These are phyloP conservation scores for Pachyrhynchus sulphureomaculatus DNA, from an alignment of 1,140 invertebrate species.

Conservation along the genomic window DNA sequence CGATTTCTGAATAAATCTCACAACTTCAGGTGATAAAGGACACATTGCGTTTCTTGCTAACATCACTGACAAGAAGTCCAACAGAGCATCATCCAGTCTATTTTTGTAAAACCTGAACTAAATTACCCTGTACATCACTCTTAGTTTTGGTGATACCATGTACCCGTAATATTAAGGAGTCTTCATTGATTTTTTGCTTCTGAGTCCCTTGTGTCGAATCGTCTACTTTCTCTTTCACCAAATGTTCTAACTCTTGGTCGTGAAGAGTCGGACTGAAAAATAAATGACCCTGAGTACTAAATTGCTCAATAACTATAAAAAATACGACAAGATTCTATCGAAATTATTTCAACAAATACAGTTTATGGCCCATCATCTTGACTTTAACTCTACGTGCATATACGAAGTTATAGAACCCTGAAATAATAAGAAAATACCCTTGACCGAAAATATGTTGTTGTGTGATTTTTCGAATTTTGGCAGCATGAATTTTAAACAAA, in stretches of 20 bases:
- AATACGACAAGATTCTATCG: too few species aligned
- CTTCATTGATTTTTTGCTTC: slow-evolving; percentile 51
- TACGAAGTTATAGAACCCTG: too few species aligned
- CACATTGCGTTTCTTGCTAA: slow-evolving; percentile 75
- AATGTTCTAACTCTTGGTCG: slow-evolving; percentile 59
- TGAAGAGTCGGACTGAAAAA: slow-evolving; percentile 49
- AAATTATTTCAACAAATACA: too few species aligned
- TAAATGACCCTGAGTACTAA: too few species aligned
- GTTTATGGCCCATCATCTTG: too few species aligned
- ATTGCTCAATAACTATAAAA: too few species aligned
- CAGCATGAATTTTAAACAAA: too few species aligned
- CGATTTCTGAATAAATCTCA: slow-evolving; percentile 76
- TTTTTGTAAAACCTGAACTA: slow-evolving; percentile 76
- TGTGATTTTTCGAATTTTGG: too few species aligned
- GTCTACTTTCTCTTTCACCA: slow-evolving; percentile 58
- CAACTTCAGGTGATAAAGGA: slow-evolving; percentile 75
- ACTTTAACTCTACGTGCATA: too few species aligned
- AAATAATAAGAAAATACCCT: too few species aligned
- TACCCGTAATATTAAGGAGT: slow-evolving; percentile 69
- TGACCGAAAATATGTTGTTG: too few species aligned
- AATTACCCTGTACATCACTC: slow-evolving; percentile 66
- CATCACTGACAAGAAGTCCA: slow-evolving; percentile 73
- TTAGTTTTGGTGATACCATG: slow-evolving; percentile 75
- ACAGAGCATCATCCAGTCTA: slow-evolving; percentile 73
- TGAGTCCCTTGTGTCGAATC: slow-evolving; percentile 60